phyloP scores from a whole-genome alignment of 2,888 invertebrate genomes.

The Rhodophaea formosa region DNA sequence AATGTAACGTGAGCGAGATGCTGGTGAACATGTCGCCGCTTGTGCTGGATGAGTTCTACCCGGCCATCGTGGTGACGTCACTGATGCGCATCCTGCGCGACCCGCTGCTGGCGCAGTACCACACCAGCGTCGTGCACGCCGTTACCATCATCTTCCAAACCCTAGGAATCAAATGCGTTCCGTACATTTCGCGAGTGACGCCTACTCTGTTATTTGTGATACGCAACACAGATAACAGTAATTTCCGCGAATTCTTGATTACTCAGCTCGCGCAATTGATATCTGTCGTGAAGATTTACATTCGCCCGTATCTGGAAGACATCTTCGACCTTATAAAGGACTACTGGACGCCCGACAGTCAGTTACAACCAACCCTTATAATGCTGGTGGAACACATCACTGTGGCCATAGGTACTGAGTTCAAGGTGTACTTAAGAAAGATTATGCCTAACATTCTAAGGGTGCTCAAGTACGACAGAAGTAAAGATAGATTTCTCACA shows the following conservation, averaged over 20 bases:
- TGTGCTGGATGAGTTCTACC: conserved; percentile 97
- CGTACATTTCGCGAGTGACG: conserved; percentile 94
- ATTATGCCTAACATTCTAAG: conserved; percentile 96
- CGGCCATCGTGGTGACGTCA: conserved; percentile 97
- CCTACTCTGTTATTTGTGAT: conserved; percentile 94
- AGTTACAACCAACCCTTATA: conserved; percentile 93
- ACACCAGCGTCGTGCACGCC: conserved; percentile 97
- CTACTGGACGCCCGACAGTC: conserved; percentile 94
- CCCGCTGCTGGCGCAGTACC: conserved; percentile 93
- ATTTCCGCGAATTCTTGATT: conserved; percentile 95
- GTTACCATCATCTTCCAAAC: conserved; percentile 98
- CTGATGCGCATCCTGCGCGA: conserved; percentile 97
- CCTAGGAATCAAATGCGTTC: conserved; percentile 95
- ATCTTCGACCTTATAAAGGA: conserved; percentile 96
- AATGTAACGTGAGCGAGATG: conserved; percentile 92
- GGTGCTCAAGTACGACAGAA: conserved; percentile 94
- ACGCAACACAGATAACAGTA: conserved; percentile 88
- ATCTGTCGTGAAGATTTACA: conserved; percentile 97
- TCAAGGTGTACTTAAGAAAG: conserved; percentile 95
- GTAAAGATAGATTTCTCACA: conserved; percentile 91
- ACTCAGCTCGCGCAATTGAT: conserved; percentile 96
- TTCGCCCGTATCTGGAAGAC: conserved; percentile 96
- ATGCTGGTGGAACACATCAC: conserved; percentile 96
- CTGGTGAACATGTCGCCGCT: conserved; percentile 94
- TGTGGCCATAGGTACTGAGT: conserved; percentile 95